Base-by-base conservation (phyloP, 2,888 invertebrate genomes). In the Coecobrya sp. region DNA sequence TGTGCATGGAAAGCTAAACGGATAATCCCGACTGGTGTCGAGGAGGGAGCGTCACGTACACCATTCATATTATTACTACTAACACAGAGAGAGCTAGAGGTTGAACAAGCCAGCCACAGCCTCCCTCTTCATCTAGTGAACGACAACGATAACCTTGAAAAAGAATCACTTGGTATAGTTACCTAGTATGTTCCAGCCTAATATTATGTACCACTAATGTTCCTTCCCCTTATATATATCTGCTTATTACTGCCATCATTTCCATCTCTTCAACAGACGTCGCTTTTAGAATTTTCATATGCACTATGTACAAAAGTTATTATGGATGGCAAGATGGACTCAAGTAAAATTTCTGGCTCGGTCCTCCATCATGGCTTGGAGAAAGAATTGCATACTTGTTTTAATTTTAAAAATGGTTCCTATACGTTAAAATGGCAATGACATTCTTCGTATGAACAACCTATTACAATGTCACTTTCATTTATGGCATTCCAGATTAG, bases 111-210 rank as follows among this genome's bases (percentile, higher is more conserved):
- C 62, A 62, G 73, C 65, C 52, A 62, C 89, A 76, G 70, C 76
- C 90, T 90, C 90, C 82, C 49, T 82, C 68, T 81, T 81, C 65
- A 59, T 82, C 59, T 73, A 62, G 68, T 89, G 70, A 73, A 90
- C 59, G 89, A 90, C 79, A 85, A 85, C 90, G 86, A 79, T 90
- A 90, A 90, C 90, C 90, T 90, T 90, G 90, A 90, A 90, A 81
- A 70, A 0, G 68, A 88, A 88, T 62, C 59, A 82, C 59, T 65
- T 25, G 19, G 25, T 65, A 19, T 55, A 55, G 55, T 55, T 1
- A n/a, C 55, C 55, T 65, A 27, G 25, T 25, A 13, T 25, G 13
- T 16, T 65, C 68, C 36, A 70, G 36, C 1, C 30, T 36, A 10
- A 8, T 5, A n/a, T n/a, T n/a, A n/a, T n/a, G n/a, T n/a, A n/a